Evolutionary conservation across 2,888 invertebrate genomes (phyloP).

Genomic region (Troides aeacus): DNA sequence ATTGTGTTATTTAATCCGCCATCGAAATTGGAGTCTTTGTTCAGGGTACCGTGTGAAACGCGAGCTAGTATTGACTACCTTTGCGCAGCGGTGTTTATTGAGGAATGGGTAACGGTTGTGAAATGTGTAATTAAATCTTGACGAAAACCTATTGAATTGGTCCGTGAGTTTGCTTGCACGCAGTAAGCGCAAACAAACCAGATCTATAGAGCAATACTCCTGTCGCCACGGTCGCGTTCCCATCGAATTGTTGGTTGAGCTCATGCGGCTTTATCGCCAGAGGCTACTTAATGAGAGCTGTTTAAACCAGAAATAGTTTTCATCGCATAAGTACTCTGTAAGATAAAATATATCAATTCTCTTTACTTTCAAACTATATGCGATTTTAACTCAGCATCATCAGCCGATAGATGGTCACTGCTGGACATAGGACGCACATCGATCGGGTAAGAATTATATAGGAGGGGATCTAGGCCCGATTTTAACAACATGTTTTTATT

Average conservation of each 20-base stretch:
- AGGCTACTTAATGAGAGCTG: conserved; percentile 32
- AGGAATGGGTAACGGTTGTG: conserved; percentile 39
- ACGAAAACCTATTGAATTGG: conserved; percentile 21
- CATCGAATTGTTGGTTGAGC: conserved; percentile 24
- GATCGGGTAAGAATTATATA: no score
- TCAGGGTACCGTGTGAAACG: conserved; percentile 52
- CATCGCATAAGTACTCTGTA: neutral
- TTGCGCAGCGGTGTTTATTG: conserved; percentile 37
- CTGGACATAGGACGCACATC: no score
- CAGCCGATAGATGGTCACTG: no score
- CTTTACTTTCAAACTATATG: neutral
- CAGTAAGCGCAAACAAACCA: conserved; percentile 4
- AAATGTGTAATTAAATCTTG: conserved; percentile 38
- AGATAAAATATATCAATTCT: neutral
- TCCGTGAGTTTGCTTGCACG: conserved; percentile 10
- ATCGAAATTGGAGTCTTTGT: conserved; percentile 51
- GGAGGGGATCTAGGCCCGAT: no score
- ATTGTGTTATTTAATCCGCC: conserved; percentile 45
- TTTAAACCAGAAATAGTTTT: conserved; percentile 1
- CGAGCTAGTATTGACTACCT: conserved; percentile 42
- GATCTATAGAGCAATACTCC: neutral
- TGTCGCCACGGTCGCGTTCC: conserved; percentile 8
- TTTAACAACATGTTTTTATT: no score
- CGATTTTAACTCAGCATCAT: neutral
- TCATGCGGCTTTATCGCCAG: conserved; percentile 33